Base-by-base conservation (phyloP, 1,140 invertebrate species). In the Gerris buenoi region DNA sequence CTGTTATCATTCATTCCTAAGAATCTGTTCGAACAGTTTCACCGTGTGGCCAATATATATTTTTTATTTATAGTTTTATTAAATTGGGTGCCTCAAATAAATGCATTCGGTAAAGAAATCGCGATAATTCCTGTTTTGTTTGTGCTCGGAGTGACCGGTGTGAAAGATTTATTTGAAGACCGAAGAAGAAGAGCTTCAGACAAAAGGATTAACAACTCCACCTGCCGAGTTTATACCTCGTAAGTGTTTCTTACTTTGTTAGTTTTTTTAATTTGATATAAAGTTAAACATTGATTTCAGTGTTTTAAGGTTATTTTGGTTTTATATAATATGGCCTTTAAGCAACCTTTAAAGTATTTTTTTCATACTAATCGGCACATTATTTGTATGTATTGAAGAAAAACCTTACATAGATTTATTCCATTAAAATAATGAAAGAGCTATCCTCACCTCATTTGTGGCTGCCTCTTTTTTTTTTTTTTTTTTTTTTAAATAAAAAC, bases 81-180 rank as follows among this genome's bases (percentile, higher is more conserved):
- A 59, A 97, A 98, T 79, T 97, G 92, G 91, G 86, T 97, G 72
- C 93, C 93, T 3, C 84, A 86, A 15, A 90, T 95, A 33, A 93
- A 92, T 79, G 95, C 95, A 0, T 97, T 97, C 79, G 94, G 92
- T 68, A 97, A 95, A 77, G 95, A 97, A 80, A 85, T 98, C 67
- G 91, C 95, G 0, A 93, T 97, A 87, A 84, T 97, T 71, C 93
- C 93, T 1, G 91, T 96, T 64, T 77, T 93, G 72, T 95, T 98
- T 82, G 95, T 99, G 71, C 83, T 99, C 2, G 87, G 88, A 68
- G 92, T 98, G n/a, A 98, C 96, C 0, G 94, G 93, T 1, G 83
- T 98, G 33, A 99, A 99, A 79, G 95, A 99, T 81, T 84, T 93
- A 64, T 97, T 94, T 77, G 96, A 98, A 80, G 96, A 99, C 79